Conservation (phyloP, 2,888 invertebrate genomes). For the Oeneis ivallda region DNA sequence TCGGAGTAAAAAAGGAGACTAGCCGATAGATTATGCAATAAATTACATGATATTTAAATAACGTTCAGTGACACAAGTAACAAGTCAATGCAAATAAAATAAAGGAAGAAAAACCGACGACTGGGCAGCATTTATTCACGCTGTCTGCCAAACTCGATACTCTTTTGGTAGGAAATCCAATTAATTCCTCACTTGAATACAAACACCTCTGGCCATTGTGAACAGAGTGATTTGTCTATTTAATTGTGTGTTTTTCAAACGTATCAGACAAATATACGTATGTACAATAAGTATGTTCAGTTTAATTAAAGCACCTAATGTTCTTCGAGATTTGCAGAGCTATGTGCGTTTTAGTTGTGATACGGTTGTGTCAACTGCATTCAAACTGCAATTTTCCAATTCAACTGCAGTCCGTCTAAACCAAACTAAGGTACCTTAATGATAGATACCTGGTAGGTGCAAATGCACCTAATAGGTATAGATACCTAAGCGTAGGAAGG, state of each 20-base stretch:
- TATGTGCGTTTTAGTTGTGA: too few relatives aligned
- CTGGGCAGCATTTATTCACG: constrained; percentile 12
- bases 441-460: too few relatives aligned
- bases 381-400: too few relatives aligned
- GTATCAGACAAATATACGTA: neutral
- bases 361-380: too few relatives aligned
- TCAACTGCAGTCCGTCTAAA: too few relatives aligned
- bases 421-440: too few relatives aligned
- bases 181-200: constrained; percentile 26
- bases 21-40: constrained; percentile 3
- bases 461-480: too few relatives aligned
- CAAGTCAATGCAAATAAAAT: constrained; percentile 13
- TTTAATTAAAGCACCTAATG: neutral
- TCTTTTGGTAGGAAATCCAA: constrained; percentile 25
- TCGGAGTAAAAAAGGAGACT: neutral
- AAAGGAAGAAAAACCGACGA: constrained; percentile 22
- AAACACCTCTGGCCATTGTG: constrained; percentile 19
- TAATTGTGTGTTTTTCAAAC: constrained; percentile 14
- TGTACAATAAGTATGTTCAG: neutral
- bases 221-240: constrained; percentile 19
- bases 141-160: constrained; percentile 20
- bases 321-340: too few relatives aligned
- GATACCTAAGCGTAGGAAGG: too few relatives aligned
- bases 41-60: constrained; percentile 13
- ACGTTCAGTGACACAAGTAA: constrained; percentile 3